Evolutionary conservation across 2,888 invertebrate genomes (phyloP).

Genomic region (Drosophila putrida): DNA sequence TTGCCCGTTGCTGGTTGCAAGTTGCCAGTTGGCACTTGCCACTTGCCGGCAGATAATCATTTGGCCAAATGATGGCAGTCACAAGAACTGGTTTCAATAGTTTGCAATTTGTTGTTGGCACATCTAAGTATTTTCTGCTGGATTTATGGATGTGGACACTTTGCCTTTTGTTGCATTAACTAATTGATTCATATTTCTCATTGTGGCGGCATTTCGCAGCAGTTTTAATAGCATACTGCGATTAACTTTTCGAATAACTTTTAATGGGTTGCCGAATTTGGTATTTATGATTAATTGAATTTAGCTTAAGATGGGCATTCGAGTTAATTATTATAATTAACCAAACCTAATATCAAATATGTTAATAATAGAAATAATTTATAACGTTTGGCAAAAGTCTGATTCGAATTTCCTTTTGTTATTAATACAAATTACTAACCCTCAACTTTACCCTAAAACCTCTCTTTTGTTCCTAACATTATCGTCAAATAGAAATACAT

Average conservation of each 20-base stretch:
- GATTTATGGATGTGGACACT: constrained; percentile 34
- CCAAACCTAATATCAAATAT: constrained; percentile 11
- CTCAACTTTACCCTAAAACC: not conserved
- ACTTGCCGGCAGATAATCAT: constrained; percentile 49
- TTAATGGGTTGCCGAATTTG: constrained; percentile 61
- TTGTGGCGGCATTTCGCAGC: constrained; percentile 56
- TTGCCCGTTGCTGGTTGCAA: constrained; percentile 14
- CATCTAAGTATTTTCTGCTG: constrained; percentile 29
- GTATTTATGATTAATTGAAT: constrained; percentile 70
- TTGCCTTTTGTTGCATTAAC: constrained; percentile 71
- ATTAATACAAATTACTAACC: not conserved
- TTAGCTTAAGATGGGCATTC: constrained; percentile 50
- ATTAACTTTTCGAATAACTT: constrained; percentile 46
- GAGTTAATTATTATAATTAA: constrained; percentile 33
- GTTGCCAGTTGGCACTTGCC: constrained; percentile 24
- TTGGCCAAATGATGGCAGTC: constrained; percentile 71
- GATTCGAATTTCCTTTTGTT: constrained; percentile 10
- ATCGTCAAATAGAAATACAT: not conserved
- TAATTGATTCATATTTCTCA: constrained; percentile 75
- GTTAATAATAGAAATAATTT: constrained; percentile 16
- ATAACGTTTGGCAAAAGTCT: not conserved
- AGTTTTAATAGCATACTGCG: constrained; percentile 44
- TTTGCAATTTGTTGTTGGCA: constrained; percentile 56
- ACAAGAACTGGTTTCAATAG: constrained; percentile 67
- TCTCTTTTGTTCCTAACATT: too few relatives aligned